Conservation (phyloP, 2,888 invertebrate genomes). For the Morpho helenor region DNA sequence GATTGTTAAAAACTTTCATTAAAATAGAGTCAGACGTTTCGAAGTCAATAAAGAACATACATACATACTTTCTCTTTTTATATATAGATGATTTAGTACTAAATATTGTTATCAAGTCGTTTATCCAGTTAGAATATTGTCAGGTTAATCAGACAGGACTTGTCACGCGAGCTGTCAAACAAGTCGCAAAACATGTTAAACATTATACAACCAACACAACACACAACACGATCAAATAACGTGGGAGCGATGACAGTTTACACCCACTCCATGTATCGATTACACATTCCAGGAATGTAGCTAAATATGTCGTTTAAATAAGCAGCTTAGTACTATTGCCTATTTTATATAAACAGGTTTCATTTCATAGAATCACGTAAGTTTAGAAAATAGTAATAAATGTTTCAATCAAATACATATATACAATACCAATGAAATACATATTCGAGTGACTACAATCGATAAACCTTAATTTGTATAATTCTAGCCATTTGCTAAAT, state of each 20-base stretch:
- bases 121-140: background rate
- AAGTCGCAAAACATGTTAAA: slow-evolving; percentile 5
- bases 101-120: background rate
- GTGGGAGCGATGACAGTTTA: background rate
- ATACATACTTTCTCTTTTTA: background rate
- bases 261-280: slow-evolving; percentile 1
- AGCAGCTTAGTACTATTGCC: background rate
- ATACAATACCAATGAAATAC: no score
- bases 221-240: no score
- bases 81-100: background rate
- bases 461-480: no score
- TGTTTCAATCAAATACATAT: no score
- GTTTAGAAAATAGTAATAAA: no score
- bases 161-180: slow-evolving; percentile 15
- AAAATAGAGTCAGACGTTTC: no score
- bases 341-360: no score
- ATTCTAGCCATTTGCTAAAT: no score
- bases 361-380: no score
- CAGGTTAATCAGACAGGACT: slow-evolving; percentile 19
- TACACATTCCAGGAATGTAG: background rate
- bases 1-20: no score
- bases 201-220: background rate
- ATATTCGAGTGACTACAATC: no score
- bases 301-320: background rate
- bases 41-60: no score